phyloP scores from a whole-genome alignment of 2,888 invertebrate species.

The Malthinus seriepunctatus region DNA sequence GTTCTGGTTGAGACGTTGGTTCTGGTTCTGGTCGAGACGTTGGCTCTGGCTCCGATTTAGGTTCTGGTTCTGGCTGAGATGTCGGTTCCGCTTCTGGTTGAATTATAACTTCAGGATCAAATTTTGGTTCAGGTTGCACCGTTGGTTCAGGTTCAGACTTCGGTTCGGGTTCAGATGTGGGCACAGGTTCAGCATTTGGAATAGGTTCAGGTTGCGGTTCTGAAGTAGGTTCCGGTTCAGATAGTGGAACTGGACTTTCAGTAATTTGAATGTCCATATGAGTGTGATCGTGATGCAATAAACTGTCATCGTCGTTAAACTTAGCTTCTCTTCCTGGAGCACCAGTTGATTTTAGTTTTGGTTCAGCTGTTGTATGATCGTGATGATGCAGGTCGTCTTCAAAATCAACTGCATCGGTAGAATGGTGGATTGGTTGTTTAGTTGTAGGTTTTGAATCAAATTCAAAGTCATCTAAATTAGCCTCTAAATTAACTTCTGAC shows the following conservation, averaged over 20 bases:
- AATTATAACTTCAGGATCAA: slow-evolving; percentile 55
- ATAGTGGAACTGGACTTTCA: slow-evolving; percentile 34
- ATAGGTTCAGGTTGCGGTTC: slow-evolving; percentile 26
- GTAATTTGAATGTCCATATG: slow-evolving; percentile 23
- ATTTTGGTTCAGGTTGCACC: slow-evolving; percentile 48
- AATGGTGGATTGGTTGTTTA: neutral
- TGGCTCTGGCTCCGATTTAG: slow-evolving; percentile 24
- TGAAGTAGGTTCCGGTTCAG: slow-evolving; percentile 31
- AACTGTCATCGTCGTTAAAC: neutral
- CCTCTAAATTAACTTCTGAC: slow-evolving; percentile 38
- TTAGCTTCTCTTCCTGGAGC: neutral
- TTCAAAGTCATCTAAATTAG: slow-evolving; percentile 26
- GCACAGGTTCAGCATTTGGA: slow-evolving; percentile 42
- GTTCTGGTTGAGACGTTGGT: slow-evolving; percentile 48
- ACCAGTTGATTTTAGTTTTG: neutral
- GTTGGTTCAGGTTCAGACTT: slow-evolving; percentile 50
- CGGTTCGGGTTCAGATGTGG: slow-evolving; percentile 44
- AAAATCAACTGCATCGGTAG: slow-evolving; percentile 10
- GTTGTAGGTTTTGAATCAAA: slow-evolving; percentile 25
- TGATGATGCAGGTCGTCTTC: neutral
- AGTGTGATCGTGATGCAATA: neutral
- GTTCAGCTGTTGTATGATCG: neutral
- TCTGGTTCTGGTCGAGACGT: slow-evolving; percentile 31
- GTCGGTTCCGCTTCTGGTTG: slow-evolving; percentile 49
- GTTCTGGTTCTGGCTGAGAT: slow-evolving; percentile 35